These are phyloP conservation scores for Chunga burmeisteri DNA, from an alignment of 2,113 vertebrate genomes.

Conservation along the genomic window DNA sequence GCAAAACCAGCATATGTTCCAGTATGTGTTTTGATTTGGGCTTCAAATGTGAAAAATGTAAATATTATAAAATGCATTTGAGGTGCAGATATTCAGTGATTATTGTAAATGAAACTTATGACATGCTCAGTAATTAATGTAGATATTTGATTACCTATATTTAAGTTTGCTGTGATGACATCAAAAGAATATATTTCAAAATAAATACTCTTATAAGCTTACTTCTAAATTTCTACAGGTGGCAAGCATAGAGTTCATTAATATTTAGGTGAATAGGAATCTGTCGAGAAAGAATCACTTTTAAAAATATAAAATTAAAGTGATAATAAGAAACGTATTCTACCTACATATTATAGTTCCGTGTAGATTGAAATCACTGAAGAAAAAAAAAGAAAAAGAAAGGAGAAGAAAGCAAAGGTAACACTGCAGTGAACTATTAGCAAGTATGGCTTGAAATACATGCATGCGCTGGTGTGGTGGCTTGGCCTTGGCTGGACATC, in stretches of 20 bases:
- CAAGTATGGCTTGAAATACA: not conserved
- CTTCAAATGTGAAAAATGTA: not conserved
- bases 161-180: not conserved
- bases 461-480: not conserved
- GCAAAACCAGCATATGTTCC: not conserved
- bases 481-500: too few relatives aligned
- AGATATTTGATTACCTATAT: not conserved
- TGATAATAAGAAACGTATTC: not conserved
- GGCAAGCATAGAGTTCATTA: not conserved
- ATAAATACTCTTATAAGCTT: not conserved
- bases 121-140: not conserved
- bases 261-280: not conserved
- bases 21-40: not conserved
- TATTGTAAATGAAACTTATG: not conserved
- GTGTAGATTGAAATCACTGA: not conserved
- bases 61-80: not conserved
- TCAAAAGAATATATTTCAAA: not conserved
- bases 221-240: not conserved
- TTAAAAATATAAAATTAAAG: not conserved
- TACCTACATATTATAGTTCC: rapidly evolving
- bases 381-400: not conserved
- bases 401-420: not conserved
- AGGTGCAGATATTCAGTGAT: not conserved
- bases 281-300: not conserved
- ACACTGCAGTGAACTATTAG: not conserved